A percentile compares a stretch with the other conserved stretches of the same genome.
These are phyloP conservation scores for Holothuria scabra DNA, from an alignment of 53 echinoderm and acorn worm species.

Conservation along the genomic window DNA sequence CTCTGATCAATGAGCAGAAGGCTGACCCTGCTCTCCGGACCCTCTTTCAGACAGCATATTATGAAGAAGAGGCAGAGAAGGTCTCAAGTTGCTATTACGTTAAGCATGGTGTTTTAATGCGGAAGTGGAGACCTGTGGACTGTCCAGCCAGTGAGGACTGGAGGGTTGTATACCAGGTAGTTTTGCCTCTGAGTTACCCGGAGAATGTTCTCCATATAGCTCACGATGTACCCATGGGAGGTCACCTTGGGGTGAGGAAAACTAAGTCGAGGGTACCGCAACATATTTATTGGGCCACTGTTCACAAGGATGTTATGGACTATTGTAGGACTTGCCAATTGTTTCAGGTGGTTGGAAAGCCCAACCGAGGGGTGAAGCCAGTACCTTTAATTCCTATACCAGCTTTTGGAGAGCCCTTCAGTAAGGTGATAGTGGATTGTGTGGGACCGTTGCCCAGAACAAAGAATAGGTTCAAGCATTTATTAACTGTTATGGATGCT, in stretches of 20 bases:
- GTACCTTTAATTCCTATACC: conserved; percentile 51
- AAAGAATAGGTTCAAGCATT: conserved; percentile 49
- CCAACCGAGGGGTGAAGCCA: no score
- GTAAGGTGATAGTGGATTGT: conserved; percentile 55
- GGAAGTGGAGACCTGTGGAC: conserved; percentile 71
- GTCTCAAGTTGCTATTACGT: conserved; percentile 60
- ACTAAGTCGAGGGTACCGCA: conserved; percentile 58
- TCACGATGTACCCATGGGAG: conserved; percentile 65
- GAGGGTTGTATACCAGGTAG: conserved; percentile 52
- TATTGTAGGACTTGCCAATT: conserved; percentile 68
- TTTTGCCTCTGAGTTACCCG: conserved; percentile 65
- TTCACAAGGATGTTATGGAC: conserved; percentile 58
- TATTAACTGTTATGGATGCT: conserved; percentile 67
- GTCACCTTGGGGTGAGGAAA: no score
- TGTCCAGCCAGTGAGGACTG: conserved; percentile 64
- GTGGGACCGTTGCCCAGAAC: conserved; percentile 56
- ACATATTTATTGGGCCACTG: conserved; percentile 70
- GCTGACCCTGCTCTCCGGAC: conserved; percentile 30
- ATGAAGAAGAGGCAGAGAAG: conserved; percentile 37
- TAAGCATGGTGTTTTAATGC: conserved; percentile 66
- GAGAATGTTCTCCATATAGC: conserved; percentile 57
- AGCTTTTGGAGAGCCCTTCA: conserved; percentile 51
- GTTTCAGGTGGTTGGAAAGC: no score
- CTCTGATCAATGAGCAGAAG: conserved; percentile 50
- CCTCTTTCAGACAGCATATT: conserved; percentile 24